These are phyloP conservation scores for Dysmachus trigonus DNA, from an alignment of 2,888 invertebrate species.

Conservation along the genomic window DNA sequence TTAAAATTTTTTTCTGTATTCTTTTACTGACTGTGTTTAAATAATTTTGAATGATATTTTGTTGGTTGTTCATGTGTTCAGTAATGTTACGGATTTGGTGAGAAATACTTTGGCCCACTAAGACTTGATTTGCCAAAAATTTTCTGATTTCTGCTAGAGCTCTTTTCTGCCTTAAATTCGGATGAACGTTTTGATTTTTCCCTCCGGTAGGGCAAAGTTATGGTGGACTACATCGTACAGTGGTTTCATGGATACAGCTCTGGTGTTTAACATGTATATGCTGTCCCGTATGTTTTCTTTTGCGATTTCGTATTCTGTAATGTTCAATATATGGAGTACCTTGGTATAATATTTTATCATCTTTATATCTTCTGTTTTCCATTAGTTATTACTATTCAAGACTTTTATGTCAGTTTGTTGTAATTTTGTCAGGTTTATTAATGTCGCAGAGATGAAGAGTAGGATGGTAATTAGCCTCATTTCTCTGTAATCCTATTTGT, in stretches of 20 bases:
- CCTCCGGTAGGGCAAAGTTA: background rate
- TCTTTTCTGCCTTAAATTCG: background rate
- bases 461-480: background rate
- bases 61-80: background rate
- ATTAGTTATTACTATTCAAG: conserved; percentile 49
- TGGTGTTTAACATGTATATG: background rate
- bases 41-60: background rate
- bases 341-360: conserved; percentile 46
- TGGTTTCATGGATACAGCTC: background rate
- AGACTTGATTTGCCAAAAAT: background rate
- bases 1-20: background rate
- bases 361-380: conserved; percentile 44
- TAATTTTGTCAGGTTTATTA: background rate
- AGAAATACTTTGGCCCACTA: background rate
- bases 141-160: background rate
- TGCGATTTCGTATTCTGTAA: conserved; percentile 42
- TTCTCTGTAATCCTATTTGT: background rate
- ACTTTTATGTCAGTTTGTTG: conserved; percentile 48
- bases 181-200: background rate
- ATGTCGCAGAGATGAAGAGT: background rate
- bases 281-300: background rate
- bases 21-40: background rate
- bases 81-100: conserved; percentile 35
- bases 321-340: conserved; percentile 48
- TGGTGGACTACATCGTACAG: background rate